Evolutionary conservation across 2,797 vertebrate species (phyloP), one percentile per base, ranked within the genome.

Genomic region (Alcedo atthis): DNA sequence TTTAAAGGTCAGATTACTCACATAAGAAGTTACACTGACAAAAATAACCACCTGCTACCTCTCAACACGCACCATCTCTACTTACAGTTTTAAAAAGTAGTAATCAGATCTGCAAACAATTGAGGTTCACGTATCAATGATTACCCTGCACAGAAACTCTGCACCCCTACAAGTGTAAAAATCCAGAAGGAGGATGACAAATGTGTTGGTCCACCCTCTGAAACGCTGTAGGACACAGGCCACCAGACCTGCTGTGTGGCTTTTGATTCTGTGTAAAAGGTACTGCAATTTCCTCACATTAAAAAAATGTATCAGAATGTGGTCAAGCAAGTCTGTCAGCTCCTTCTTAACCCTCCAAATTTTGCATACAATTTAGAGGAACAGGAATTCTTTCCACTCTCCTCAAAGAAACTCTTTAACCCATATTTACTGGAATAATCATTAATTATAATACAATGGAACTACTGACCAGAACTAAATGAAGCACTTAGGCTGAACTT

Each of bases 311-410:
- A 70, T 12, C 42, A 87, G 87, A 81, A 93, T 67, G 80, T 9
- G 32, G 91, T n/a, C 77, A 57, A 46, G 63, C 85, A 46, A 81
- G 87, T 83, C 92, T 37, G 55, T 26, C 80, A n/a, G 43, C 82
- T 88, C 45, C 32, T 48, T 66, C 62, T 32, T 46, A 58, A 46
- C 58, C 51, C 19, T 53, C 25, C 49, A 48, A 11, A 22, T 59
- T 73, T 51, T 73, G 70, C 55, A 42, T 28, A 58, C 54, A 42
- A 28, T n/a, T 58, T 7, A 51, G 20, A 84, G 28, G 48, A 76
- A 86, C 1, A n/a, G 30, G 28, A 69, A 43, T 74, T 32, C 25
- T 20, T 63, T 40, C 64, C 1, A 4, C 40, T 32, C 45, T 15
- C 35, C 35, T 21, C 30, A 53, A 42, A 37, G 30, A 26, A 69